phyloP scores from a whole-genome alignment of 2,888 invertebrate species.

The Beris chalybata region DNA sequence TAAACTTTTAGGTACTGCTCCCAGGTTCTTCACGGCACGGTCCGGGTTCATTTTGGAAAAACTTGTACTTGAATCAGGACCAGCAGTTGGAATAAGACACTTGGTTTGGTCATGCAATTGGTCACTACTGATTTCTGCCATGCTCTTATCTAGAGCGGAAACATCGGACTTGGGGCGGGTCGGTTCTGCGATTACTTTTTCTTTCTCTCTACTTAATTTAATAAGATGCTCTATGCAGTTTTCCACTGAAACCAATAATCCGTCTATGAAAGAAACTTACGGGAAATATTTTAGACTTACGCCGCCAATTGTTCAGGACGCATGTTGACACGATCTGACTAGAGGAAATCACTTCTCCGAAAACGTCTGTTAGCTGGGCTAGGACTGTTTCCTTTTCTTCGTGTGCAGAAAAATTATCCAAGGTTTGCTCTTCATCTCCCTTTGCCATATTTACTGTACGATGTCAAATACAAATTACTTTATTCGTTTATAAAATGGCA shows the following conservation, averaged over 20 bases:
- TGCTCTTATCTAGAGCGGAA: no score
- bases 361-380: conserved; percentile 39
- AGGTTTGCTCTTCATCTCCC: conserved; percentile 45
- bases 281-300: conserved; percentile 24
- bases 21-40: conserved; percentile 9
- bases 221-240: conserved; percentile 36
- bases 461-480: no score
- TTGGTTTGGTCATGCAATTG: not conserved
- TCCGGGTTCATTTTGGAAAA: not conserved
- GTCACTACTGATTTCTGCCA: not conserved
- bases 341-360: conserved; percentile 36
- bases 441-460: no score
- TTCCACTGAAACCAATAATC: conserved; percentile 31
- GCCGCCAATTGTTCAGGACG: conserved; percentile 33
- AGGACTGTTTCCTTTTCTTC: conserved; percentile 21
- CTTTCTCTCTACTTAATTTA: conserved; percentile 18
- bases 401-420: conserved; percentile 43
- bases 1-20: conserved; percentile 34
- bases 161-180: no score
- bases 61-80: no score
- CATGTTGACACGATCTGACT: conserved; percentile 34
- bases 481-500: no score
- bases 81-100: not conserved
- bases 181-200: not conserved
- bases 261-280: not conserved